Conservation (phyloP, 2,888 invertebrate species). For the Mystacides longicornis region DNA sequence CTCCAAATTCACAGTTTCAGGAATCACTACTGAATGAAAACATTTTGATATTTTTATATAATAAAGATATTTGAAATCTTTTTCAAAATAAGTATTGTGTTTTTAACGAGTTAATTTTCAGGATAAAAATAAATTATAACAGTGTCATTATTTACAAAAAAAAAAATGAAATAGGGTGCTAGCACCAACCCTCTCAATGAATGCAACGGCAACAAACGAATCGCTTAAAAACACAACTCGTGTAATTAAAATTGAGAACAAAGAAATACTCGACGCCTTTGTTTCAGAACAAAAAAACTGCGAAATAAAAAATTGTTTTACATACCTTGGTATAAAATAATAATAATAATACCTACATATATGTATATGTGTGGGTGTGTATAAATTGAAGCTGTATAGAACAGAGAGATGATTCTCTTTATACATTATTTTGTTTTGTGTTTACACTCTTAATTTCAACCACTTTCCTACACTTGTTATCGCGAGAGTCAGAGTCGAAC, state of each 20-base stretch:
- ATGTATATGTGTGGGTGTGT: too few species aligned
- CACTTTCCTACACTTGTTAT: too few species aligned
- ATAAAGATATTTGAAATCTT: not conserved
- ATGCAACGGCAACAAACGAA: too few species aligned
- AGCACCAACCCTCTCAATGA: too few species aligned
- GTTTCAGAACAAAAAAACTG: not conserved
- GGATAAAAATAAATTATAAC: not conserved
- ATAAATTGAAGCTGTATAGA: too few species aligned
- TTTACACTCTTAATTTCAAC: too few species aligned
- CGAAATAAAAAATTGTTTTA: too few species aligned
- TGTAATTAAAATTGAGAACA: not conserved
- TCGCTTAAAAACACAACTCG: constrained; percentile 1
- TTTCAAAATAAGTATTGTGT: not conserved
- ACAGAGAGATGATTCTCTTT: too few species aligned
- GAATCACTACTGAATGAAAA: not conserved
- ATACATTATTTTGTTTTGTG: too few species aligned
- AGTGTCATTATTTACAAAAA: not conserved
- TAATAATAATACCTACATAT: not conserved
- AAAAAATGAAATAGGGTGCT: not conserved
- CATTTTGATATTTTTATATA: not conserved
- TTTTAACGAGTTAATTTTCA: not conserved
- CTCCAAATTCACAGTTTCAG: too few species aligned
- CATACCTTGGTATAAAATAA: not conserved
- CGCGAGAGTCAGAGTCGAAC: too few species aligned
- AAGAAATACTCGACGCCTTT: not conserved